Evolutionary conservation across 2,888 invertebrate species (phyloP), one percentile per base, ranked within the genome.

Genomic region (Drosophila picticornis): DNA sequence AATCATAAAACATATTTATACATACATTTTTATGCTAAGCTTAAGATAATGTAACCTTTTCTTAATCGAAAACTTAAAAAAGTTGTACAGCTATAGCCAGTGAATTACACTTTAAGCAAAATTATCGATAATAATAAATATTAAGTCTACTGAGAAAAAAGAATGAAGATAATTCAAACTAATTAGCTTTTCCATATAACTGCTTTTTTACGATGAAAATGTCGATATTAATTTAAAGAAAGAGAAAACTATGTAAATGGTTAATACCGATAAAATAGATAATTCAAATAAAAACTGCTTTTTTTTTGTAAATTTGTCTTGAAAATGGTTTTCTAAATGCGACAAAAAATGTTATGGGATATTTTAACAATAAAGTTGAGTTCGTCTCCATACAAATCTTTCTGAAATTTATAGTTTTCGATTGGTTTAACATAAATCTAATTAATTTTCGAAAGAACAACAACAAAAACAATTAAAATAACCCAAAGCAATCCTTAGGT

Each of bases 1-100:
- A 38, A 27, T 46, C 46, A 43, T 19, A 61, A 57, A 40, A n/a
- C 11, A 38, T 50, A 38, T 38, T 59, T 67, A 53, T 48, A 38
- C 13, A 13, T 4, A 22, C 4, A 52, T 31, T 22, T n/a, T 32
- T 65, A 22, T 38, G 22, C 27, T 59, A 27, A 27, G 51, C 29
- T 46, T 25, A 46, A 16, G 25, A 25, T 46, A 46, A 46, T 16
- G 4, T 25, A 46, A 25, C 40, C 40, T 22, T 32, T 60, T 61
- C 38, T 25, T 22, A 40, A 58, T 19, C 10, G 10, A 57, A 27
- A 27, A 3, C 19, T 27, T 5, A 0, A 10, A 10, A 11, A 34
- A 27, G 32, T 22, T 19, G 1, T 48, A 19, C 13, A 27, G 38
- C 48, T 29, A n/a, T 13, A 25, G 22, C 32, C 16, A 16, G 5